These are phyloP conservation scores for Ceratoteleas bidentatus DNA, from an alignment of 1,140 invertebrate genomes.

Conservation along the genomic window DNA sequence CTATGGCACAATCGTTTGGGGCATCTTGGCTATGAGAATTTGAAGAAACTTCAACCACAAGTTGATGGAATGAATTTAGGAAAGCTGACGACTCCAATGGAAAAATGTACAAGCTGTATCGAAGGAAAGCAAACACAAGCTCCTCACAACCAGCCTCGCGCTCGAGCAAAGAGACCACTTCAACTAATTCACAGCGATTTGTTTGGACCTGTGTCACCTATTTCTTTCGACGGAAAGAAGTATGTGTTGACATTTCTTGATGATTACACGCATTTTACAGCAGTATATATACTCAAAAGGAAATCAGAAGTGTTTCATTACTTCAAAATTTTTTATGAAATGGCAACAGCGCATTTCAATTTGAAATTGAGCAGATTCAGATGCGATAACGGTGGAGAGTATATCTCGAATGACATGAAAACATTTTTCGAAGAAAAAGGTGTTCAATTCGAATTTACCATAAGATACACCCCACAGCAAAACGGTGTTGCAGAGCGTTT, in stretches of 20 bases:
- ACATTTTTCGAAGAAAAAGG: conserved; percentile 24
- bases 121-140: conserved; percentile 24
- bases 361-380: conserved; percentile 35
- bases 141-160: conserved; percentile 2
- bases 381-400: conserved; percentile 58
- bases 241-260: conserved; percentile 69
- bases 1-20: conserved; percentile 56
- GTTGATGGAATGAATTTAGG: conserved; percentile 1
- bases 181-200: conserved; percentile 74
- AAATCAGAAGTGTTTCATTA: conserved; percentile 59
- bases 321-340: conserved; percentile 51
- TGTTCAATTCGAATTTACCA: conserved; percentile 56
- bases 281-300: conserved; percentile 42
- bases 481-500: neutral
- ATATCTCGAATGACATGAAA: conserved; percentile 38
- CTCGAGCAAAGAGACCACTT: conserved; percentile 40
- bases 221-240: conserved; percentile 39
- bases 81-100: neutral
- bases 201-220: neutral
- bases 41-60: conserved; percentile 44
- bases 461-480: conserved; percentile 5
- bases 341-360: conserved; percentile 31
- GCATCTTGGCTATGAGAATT: conserved; percentile 52
- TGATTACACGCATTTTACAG: conserved; percentile 66
- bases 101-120: neutral